phyloP scores from a whole-genome alignment of 2,888 invertebrate species.

The Caenorhabditis parvicauda region DNA sequence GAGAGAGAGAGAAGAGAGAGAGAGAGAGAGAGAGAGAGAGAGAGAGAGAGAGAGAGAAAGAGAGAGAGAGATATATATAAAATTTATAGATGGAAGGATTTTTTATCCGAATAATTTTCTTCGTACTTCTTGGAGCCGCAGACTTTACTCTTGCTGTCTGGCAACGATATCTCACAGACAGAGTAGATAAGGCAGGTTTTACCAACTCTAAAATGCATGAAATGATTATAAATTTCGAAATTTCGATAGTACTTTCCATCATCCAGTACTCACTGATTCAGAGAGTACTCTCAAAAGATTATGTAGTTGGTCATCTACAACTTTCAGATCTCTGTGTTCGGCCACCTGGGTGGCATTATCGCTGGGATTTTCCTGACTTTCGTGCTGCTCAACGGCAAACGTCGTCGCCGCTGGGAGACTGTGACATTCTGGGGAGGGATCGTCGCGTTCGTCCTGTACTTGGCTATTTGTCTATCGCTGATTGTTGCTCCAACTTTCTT shows the following conservation, averaged over 20 bases:
- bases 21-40: constrained; percentile 12
- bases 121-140: no score
- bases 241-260: no score
- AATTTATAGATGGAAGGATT: not conserved
- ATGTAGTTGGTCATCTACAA: not conserved
- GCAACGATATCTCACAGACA: no score
- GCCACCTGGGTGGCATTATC: constrained; percentile 86
- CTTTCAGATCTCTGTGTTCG: constrained; percentile 81
- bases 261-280: no score
- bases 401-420: constrained; percentile 14
- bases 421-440: constrained; percentile 73
- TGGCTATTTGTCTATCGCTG: constrained; percentile 41
- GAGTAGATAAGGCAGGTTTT: no score
- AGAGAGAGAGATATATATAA: no score
- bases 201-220: constrained; percentile 25
- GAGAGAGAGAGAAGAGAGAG: not conserved
- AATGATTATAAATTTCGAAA: not conserved
- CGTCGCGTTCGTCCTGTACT: constrained; percentile 62
- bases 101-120: no score
- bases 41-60: constrained; percentile 3
- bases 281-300: no score
- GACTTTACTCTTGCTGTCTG: no score
- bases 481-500: constrained; percentile 33
- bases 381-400: constrained; percentile 72
- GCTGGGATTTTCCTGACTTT: constrained; percentile 83